Evolutionary conservation across 1,140 invertebrate genomes (phyloP).

Genomic region (Bombus fervidus): DNA sequence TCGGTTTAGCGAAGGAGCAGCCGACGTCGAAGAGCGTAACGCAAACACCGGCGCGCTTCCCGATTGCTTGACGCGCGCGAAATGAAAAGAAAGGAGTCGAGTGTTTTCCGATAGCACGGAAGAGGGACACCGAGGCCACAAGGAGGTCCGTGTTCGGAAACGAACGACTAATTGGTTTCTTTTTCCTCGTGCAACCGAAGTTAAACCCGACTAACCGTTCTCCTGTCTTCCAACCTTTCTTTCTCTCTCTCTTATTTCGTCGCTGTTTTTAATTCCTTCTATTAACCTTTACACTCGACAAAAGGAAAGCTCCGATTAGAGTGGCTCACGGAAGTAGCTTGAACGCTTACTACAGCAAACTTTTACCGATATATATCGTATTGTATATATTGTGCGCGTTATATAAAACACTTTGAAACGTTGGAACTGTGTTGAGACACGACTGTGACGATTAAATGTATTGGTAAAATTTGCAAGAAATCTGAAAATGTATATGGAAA

Average conservation of each 20-base stretch:
- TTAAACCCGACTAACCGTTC: constrained; percentile 18
- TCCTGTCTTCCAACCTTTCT: constrained; percentile 2
- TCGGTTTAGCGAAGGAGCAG: neutral
- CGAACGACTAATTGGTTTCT: constrained; percentile 30
- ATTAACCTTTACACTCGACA: constrained; percentile 1
- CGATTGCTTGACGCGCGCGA: constrained; percentile 13
- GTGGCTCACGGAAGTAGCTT: neutral
- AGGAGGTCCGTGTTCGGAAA: constrained; percentile 3
- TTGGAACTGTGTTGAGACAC: neutral
- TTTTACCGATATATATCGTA: neutral
- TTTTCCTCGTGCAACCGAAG: neutral
- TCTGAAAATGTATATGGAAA: too few relatives aligned
- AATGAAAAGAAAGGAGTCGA: constrained; percentile 38
- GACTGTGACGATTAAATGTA: too few relatives aligned
- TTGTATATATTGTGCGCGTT: too few relatives aligned
- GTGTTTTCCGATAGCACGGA: constrained; percentile 27
- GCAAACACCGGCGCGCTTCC: constrained; percentile 22
- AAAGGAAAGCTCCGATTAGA: neutral
- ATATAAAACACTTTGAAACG: neutral
- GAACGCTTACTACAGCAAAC: neutral
- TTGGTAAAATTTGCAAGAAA: too few relatives aligned
- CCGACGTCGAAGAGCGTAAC: neutral
- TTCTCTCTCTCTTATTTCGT: too few relatives aligned
- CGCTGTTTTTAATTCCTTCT: constrained; percentile 24
- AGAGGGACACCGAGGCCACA: neutral